Base-by-base conservation (phyloP, 1,140 invertebrate species). In the Calliphora vicina region DNA sequence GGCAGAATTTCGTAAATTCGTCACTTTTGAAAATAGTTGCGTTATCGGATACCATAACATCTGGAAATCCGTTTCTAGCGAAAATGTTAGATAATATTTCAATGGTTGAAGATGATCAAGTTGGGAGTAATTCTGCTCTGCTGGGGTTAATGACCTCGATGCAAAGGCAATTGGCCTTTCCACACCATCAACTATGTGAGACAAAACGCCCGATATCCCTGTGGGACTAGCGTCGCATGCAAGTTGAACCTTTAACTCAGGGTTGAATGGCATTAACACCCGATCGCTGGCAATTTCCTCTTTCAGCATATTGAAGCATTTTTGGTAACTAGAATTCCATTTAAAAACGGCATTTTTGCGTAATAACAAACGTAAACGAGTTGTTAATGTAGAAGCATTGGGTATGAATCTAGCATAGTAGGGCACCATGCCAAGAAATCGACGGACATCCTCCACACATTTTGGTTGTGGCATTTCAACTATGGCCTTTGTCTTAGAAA, bases 371-470 rank as follows among this genome's bases (percentile, higher is more conserved):
- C 84, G 29, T 80, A 88, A 89, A 72, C 84, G 83, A 1, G n/a
- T n/a, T n/a, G n/a, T n/a, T n/a, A n/a, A n/a, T n/a, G n/a, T n/a
- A n/a, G n/a, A n/a, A n/a, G n/a, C n/a, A n/a, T n/a, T n/a, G n/a
- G n/a, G n/a, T n/a, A n/a, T n/a, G n/a, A n/a, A n/a, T n/a, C n/a
- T n/a, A n/a, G 83, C 80, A 80, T 87, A 89, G 83, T 85, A 89
- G 82, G 86, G 87, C 8, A 89, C 12, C 83, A 89, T 84, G 6
- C 83, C 83, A 20, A 84, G 26, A 71, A 84, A 84, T 27, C 71
- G 17, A 15, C 81, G n/a, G 20, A 84, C 80, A n/a, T 84, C 80
- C 15, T 82, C 67, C 23, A 71, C n/a, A 4, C 10, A 67, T 71
- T 61, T 61, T 6, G 81, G 83, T 25, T 15, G 15, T 23, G 84